Conservation (phyloP, 1,140 invertebrate species). For the Chironomus striatipennis region DNA sequence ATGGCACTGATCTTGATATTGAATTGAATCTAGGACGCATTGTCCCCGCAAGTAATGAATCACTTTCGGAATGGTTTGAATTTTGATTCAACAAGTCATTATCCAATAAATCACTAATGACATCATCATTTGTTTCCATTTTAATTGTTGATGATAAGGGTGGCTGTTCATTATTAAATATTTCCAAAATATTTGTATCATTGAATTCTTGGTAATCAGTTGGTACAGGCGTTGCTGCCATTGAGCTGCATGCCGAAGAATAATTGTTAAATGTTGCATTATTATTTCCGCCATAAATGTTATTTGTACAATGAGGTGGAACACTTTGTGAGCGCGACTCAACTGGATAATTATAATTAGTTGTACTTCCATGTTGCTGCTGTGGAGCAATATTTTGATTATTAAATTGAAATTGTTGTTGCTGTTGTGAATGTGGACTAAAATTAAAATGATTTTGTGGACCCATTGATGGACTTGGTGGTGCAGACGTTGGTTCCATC, state of each 20-base stretch:
- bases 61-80: neutral
- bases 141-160: conserved; percentile 23
- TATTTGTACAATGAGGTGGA: conserved; percentile 28
- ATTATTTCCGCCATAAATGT: neutral
- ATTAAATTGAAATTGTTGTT: conserved; percentile 24
- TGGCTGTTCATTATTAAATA: conserved; percentile 18
- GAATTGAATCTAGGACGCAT: conserved; percentile 26
- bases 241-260: conserved; percentile 52
- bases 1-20: conserved; percentile 51
- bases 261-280: conserved; percentile 24
- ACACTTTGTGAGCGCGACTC: conserved; percentile 38
- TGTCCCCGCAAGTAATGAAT: neutral
- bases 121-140: conserved; percentile 31
- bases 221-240: conserved; percentile 58
- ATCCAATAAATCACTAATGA: neutral
- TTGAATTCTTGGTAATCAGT: conserved; percentile 60
- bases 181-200: conserved; percentile 27
- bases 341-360: conserved; percentile 30
- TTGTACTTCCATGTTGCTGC: conserved; percentile 28
- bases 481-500: conserved; percentile 34
- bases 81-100: conserved; percentile 16
- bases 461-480: conserved; percentile 36
- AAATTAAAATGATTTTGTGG: conserved; percentile 30
- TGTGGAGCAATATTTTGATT: conserved; percentile 17
- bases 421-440: conserved; percentile 27